phyloP scores from a whole-genome alignment of 53 echinoderm and acorn worm species.

The Arbacia lixula region DNA sequence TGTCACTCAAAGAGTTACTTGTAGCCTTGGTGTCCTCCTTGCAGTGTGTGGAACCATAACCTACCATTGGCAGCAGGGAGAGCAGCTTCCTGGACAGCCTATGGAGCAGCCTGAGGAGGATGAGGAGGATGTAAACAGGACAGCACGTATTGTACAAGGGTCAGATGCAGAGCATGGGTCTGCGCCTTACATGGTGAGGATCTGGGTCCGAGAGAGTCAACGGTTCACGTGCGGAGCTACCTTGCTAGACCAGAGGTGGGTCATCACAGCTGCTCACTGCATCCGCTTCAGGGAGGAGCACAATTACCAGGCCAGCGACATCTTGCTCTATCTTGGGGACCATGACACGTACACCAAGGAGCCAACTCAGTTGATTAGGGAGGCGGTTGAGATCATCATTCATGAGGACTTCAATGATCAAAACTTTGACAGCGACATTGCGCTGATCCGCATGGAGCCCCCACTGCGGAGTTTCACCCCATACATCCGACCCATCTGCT shows the following conservation, averaged over 20 bases:
- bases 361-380: constrained; percentile 10
- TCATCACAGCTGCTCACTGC: constrained; percentile 81
- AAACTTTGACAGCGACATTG: constrained; percentile 72
- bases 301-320: background rate
- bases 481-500: constrained; percentile 78
- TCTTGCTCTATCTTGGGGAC: constrained; percentile 72
- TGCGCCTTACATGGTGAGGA: constrained; percentile 82
- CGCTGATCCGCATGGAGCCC: constrained; percentile 59
- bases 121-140: too few species aligned
- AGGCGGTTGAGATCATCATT: constrained; percentile 43
- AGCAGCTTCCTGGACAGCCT: too few species aligned
- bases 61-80: too few species aligned
- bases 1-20: too few species aligned
- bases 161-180: constrained; percentile 59
- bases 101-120: too few species aligned
- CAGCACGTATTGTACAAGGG: background rate
- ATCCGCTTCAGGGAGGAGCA: background rate
- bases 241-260: constrained; percentile 78
- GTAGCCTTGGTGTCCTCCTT: too few species aligned
- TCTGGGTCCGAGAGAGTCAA: background rate
- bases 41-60: too few species aligned
- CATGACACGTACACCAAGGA: constrained; percentile 53
- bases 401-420: constrained; percentile 30
- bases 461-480: constrained; percentile 54
- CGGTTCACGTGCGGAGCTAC: constrained; percentile 62